Evolutionary conservation across 1,140 invertebrate species (phyloP), one percentile per base, ranked within the genome.

Genomic region (Drosophila littoralis): DNA sequence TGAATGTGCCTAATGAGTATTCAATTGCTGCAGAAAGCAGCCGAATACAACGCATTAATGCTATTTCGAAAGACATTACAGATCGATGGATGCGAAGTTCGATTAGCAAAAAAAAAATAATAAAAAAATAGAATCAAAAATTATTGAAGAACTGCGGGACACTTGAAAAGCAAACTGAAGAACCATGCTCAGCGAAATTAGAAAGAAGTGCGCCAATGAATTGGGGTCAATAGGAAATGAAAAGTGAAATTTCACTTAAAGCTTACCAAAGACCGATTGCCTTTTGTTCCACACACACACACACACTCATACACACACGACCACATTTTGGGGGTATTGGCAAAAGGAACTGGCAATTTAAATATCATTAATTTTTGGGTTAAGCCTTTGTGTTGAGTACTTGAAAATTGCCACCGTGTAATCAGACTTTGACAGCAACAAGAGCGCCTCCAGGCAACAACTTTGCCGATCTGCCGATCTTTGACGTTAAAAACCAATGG

Each of bases 291-390:
- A 61, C 52, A 66, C 36, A 63, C 54, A 58, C 38, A 45, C 13
- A 28, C 32, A 46, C 42, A 54, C 12, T 43, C 12, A 48, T 17
- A 40, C 22, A 57, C 22, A 51, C 22, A 42, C 13, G 7, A 50
- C 36, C 35, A 48, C 33, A 67, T 74, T 66, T 22, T 17, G 40
- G 48, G 7, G 22, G 51, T 64, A 61, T 57, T 63, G 57, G 65
- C 63, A 73, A 80, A 89, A 88, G 84, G 84, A 88, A 88, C 84
- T 88, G 88, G 84, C 84, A 83, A 89, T 88, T 88, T 88, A 89
- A 89, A 89, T 89, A 88, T 89, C 84, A 89, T 88, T 89, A 78
- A 84, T 89, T 89, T 86, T 69, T 86, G 80, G 83, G 83, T 86
- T 86, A 86, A 86, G 83, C 77, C 83, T 86, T 86, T 86, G 83